A percentile compares a stretch with the other conserved stretches of the same genome.
These are phyloP conservation scores for Plebejus anna DNA, from an alignment of 2,888 invertebrate genomes.

Conservation along the genomic window DNA sequence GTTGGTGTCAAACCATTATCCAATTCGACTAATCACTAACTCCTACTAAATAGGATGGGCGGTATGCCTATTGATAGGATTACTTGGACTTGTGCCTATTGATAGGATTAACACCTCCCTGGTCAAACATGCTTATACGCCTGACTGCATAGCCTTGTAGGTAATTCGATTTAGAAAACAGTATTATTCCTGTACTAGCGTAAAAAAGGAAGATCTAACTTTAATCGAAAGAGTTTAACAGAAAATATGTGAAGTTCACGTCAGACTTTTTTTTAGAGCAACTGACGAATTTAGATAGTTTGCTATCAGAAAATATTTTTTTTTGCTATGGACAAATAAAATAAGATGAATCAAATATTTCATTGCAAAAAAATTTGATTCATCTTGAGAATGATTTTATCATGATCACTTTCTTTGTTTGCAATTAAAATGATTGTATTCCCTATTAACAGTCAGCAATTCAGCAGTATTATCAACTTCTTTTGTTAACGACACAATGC, in stretches of 20 bases:
- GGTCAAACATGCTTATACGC: conserved; percentile 5
- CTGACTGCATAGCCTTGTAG: background rate
- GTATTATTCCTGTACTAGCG: no score
- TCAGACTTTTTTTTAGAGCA: no score
- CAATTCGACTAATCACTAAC: background rate
- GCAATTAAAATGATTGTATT: background rate
- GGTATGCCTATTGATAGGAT: background rate
- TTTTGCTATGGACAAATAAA: no score
- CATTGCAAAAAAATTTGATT: no score
- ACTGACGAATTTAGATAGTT: no score
- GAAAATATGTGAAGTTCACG: no score
- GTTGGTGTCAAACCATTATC: background rate
- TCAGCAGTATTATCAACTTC: background rate
- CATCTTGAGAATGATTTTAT: no score
- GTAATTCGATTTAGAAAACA: conserved; percentile 3
- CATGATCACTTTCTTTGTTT: no score
- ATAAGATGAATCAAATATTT: no score
- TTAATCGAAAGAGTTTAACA: no score
- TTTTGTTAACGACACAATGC: background rate
- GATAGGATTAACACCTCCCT: conserved; percentile 10
- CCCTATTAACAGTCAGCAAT: background rate
- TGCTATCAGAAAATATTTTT: no score
- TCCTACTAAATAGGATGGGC: background rate
- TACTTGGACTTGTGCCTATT: background rate
- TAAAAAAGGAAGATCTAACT: background rate